Evolutionary conservation across 92 coral and sea anemone genomes (phyloP).

Genomic region (Micromussa lordhowensis): DNA sequence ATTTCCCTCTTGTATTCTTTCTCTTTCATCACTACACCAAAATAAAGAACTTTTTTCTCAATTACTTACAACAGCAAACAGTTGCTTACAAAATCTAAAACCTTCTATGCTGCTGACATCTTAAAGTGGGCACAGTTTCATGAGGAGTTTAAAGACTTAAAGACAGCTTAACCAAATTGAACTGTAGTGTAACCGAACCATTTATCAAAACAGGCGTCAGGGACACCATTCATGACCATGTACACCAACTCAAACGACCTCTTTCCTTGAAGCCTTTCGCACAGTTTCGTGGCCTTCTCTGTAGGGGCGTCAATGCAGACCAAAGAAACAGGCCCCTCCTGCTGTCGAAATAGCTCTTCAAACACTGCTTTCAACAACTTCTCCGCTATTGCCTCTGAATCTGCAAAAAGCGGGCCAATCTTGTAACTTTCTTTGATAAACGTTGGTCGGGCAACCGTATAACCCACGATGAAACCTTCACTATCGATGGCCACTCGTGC

Average conservation of each 20-base stretch:
- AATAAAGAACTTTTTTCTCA: no score
- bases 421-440: conserved; percentile 50
- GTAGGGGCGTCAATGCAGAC: conserved; percentile 13
- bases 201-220: conserved; percentile 23
- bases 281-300: conserved; percentile 17
- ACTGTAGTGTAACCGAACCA: conserved; percentile 11
- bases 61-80: no score
- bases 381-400: conserved; percentile 53
- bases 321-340: conserved; percentile 3
- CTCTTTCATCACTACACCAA: no score
- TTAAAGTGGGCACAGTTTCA: no score
- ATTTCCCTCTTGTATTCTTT: no score
- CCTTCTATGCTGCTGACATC: no score
- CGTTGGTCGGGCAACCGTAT: conserved; percentile 28
- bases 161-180: background rate
- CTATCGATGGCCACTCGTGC: conserved; percentile 43
- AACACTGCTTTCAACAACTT: conserved; percentile 48
- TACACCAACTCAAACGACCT: background rate
- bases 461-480: conserved; percentile 49
- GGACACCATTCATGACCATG: conserved; percentile 21
- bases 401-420: conserved; percentile 54
- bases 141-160: no score
- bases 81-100: no score
- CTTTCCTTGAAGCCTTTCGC: conserved; percentile 18
- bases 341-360: conserved; percentile 29